A percentile compares a stretch with the other conserved stretches of the same genome.
phyloP scores from a whole-genome alignment of 2,888 invertebrate species.

The Chloroclysta siterata region DNA sequence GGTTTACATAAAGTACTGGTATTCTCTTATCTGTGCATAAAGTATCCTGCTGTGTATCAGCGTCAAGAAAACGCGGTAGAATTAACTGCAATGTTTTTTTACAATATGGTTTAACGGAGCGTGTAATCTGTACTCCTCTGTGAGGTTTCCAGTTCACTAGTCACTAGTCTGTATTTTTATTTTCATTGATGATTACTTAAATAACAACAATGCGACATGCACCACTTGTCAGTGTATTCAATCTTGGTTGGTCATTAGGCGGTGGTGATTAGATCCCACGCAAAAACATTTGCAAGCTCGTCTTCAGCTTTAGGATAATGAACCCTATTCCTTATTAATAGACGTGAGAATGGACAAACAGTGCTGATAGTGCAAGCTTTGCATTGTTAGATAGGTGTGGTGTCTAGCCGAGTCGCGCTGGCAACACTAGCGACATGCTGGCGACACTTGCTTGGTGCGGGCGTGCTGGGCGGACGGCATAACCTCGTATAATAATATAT shows the following conservation, averaged over 20 bases:
- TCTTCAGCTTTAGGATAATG: conserved; percentile 16
- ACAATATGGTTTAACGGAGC: conserved; percentile 35
- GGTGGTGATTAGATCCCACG: conserved; percentile 57
- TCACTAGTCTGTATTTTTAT: conserved; percentile 43
- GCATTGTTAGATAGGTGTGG: conserved; percentile 47
- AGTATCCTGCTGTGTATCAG: no score
- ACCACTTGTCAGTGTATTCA: conserved; percentile 25
- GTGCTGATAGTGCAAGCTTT: conserved; percentile 8
- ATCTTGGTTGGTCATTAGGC: conserved; percentile 57
- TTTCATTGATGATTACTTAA: conserved; percentile 47
- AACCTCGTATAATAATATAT: no score
- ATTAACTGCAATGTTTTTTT: not conserved
- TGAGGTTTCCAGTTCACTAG: conserved; percentile 37
- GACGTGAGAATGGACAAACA: conserved; percentile 6
- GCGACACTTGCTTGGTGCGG: no score
- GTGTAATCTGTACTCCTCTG: conserved; percentile 38
- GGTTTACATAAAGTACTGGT: no score
- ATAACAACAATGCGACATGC: conserved; percentile 43
- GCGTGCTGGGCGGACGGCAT: no score
- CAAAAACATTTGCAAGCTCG: conserved; percentile 15
- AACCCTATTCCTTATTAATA: conserved; percentile 12
- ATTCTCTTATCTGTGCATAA: no score
- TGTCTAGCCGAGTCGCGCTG: no score
- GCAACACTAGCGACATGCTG: no score
- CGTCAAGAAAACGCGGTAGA: no score